These are phyloP conservation scores for Lepidostoma basale DNA, from an alignment of 1,140 invertebrate genomes.

Conservation along the genomic window DNA sequence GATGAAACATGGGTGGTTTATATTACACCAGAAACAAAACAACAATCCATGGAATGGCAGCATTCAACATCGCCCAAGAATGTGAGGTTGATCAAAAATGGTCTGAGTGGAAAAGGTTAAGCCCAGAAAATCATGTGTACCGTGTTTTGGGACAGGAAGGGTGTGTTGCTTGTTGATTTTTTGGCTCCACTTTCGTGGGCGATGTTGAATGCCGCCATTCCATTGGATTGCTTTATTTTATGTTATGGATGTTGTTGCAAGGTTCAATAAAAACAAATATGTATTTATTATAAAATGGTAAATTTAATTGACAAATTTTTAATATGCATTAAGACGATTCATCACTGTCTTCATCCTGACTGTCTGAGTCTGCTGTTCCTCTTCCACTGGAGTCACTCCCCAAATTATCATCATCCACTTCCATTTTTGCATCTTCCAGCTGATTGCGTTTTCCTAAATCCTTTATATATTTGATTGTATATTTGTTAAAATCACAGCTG, in stretches of 20 bases:
- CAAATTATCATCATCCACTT: constrained; percentile 48
- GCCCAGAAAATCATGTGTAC: too few relatives aligned
- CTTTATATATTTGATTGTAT: constrained; percentile 71
- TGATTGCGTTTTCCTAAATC: constrained; percentile 60
- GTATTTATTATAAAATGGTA: neutral
- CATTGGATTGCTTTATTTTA: too few relatives aligned
- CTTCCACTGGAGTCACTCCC: constrained; percentile 53
- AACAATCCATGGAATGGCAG: too few relatives aligned
- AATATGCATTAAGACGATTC: constrained; percentile 13
- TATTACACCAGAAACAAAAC: too few relatives aligned
- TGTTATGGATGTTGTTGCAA: neutral
- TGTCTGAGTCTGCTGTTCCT: constrained; percentile 52
- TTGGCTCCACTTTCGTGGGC: too few relatives aligned
- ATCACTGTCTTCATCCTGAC: constrained; percentile 28
- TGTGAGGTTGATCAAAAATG: too few relatives aligned
- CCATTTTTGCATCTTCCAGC: constrained; percentile 44
- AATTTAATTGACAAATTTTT: neutral
- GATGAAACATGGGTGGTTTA: too few relatives aligned
- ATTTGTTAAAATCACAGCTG: constrained; percentile 84
- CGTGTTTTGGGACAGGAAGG: too few relatives aligned
- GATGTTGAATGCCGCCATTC: too few relatives aligned
- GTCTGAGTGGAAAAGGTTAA: too few relatives aligned
- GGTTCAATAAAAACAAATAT: neutral
- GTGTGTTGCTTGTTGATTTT: too few relatives aligned
- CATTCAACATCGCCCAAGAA: too few relatives aligned